Percentiles rank a stretch among this genome's conserved stretches.
Evolutionary conservation across 2,797 vertebrate genomes (phyloP).

Genomic region (Acanthurus leucopareius): DNA sequence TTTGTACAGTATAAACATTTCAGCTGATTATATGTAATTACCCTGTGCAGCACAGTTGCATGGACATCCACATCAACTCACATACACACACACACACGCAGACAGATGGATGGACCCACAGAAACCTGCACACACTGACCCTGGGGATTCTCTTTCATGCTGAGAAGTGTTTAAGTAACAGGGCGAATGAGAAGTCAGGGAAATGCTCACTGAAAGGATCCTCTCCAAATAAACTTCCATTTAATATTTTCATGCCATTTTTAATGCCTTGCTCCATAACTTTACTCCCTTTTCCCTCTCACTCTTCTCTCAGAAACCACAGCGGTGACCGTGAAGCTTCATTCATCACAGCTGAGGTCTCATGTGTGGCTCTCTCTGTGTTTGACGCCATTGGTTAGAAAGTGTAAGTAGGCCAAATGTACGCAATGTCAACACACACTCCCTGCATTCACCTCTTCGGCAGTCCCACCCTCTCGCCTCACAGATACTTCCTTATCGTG

Average conservation of each 20-base stretch:
- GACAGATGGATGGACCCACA: constrained; percentile 40
- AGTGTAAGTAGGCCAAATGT: constrained; percentile 42
- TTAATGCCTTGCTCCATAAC: constrained; percentile 57
- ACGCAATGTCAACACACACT: constrained; percentile 53
- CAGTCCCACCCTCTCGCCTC: constrained; percentile 24
- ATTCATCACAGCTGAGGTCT: constrained; percentile 53
- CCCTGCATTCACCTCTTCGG: constrained; percentile 26
- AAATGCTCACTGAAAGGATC: constrained; percentile 61
- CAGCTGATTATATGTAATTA: constrained; percentile 83
- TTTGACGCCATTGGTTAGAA: constrained; percentile 44
- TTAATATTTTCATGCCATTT: constrained; percentile 69
- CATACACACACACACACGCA: constrained; percentile 20
- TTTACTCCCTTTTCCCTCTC: constrained; percentile 40
- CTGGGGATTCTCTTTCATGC: constrained; percentile 66
- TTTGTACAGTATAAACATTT: constrained; percentile 83
- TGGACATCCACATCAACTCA: constrained; percentile 52
- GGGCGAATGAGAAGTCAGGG: constrained; percentile 68
- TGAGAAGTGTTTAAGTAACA: constrained; percentile 75
- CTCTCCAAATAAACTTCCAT: constrained; percentile 71
- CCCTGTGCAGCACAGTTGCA: constrained; percentile 51
- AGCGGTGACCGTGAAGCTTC: constrained; percentile 42
- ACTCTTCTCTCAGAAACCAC: constrained; percentile 38
- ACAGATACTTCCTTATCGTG: constrained; percentile 68
- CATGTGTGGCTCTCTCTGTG: constrained; percentile 54
- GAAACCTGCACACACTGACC: constrained; percentile 58